A percentile compares a stretch with the other conserved stretches of the same genome.
phyloP scores from a whole-genome alignment of 1,140 invertebrate genomes.

The Ylistrum balloti region DNA sequence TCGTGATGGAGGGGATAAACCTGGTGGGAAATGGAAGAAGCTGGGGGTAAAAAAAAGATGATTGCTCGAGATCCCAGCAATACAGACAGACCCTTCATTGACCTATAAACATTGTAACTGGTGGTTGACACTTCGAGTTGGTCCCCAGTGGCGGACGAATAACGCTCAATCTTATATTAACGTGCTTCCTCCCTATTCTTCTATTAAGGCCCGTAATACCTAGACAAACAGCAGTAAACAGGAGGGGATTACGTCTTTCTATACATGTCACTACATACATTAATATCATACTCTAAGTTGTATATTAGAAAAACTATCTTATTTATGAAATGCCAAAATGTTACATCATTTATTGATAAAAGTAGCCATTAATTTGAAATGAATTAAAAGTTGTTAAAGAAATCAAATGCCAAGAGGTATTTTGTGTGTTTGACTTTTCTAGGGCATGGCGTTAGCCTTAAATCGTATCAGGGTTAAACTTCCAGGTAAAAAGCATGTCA shows the following conservation, averaged over 20 bases:
- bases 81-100: background rate
- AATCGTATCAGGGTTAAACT: background rate
- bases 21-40: background rate
- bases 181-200: background rate
- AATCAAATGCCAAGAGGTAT: background rate
- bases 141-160: conserved; percentile 3
- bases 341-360: conserved; percentile 30
- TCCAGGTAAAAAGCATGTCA: conserved; percentile 7
- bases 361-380: background rate
- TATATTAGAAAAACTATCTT: conserved; percentile 14
- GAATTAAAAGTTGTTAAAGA: background rate
- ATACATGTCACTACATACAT: background rate
- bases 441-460: background rate
- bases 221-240: background rate
- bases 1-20: background rate
- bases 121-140: conserved; percentile 22
- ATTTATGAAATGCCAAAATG: background rate
- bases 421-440: conserved; percentile 18
- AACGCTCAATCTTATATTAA: conserved; percentile 13
- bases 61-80: background rate
- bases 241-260: background rate
- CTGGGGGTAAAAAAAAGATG: conserved; percentile 35
- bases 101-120: background rate
- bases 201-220: background rate
- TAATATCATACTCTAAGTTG: conserved; percentile 11